Evolutionary conservation across 2,888 invertebrate genomes (phyloP).

Genomic region (Stegana nigrithorax): DNA sequence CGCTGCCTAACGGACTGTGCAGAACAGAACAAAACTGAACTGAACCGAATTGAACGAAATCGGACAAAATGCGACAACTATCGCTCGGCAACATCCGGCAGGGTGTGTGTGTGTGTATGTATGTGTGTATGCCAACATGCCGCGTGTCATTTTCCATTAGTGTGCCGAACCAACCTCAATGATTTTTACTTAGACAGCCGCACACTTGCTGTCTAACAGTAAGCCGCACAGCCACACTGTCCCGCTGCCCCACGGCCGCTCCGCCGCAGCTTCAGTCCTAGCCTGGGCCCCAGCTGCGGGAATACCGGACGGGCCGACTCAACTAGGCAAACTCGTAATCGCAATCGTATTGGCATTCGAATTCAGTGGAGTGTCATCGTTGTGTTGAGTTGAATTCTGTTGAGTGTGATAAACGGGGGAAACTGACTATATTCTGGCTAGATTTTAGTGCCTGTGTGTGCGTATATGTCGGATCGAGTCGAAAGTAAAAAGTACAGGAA

Average conservation of each 20-base stretch:
- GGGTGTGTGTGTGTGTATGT: not conserved
- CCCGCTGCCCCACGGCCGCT: not conserved
- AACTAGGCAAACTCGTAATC: conserved; percentile 40
- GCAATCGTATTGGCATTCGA: conserved; percentile 51
- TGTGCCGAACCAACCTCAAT: conserved; percentile 56
- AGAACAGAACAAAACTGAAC: not conserved
- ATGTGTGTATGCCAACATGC: conserved; percentile 48
- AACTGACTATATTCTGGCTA: too few species aligned
- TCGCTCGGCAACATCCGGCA: conserved; percentile 50
- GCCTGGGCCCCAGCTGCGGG: not conserved
- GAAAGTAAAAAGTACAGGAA: conserved; percentile 57
- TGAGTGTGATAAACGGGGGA: too few species aligned
- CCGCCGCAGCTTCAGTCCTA: conserved; percentile 21
- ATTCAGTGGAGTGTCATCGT: conserved; percentile 15
- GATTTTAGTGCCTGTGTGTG: conserved; percentile 17
- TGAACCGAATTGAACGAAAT: not conserved
- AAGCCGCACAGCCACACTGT: not conserved
- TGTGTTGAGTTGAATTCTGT: not conserved
- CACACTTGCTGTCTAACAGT: conserved; percentile 12
- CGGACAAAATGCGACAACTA: conserved; percentile 40
- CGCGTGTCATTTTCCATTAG: conserved; percentile 59
- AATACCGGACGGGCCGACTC: not conserved
- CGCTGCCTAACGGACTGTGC: not conserved
- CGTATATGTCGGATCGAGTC: conserved; percentile 34
- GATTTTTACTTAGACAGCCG: conserved; percentile 53